These are phyloP conservation scores for Caloenas nicobarica DNA, from an alignment of 2,113 vertebrate genomes.

Conservation along the genomic window DNA sequence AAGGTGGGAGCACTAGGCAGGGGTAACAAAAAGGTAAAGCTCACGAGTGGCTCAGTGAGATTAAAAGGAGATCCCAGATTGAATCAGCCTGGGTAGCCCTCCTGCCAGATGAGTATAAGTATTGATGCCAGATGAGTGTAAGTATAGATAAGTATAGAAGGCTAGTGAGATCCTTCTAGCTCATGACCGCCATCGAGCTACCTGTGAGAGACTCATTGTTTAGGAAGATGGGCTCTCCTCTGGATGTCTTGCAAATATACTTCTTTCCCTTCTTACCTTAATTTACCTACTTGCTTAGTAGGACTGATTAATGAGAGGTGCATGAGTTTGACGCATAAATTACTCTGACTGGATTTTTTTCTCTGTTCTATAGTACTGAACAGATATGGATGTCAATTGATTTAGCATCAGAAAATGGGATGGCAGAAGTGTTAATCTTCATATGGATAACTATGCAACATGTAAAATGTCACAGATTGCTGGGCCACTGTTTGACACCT, in stretches of 20 bases:
- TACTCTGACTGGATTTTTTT: background rate
- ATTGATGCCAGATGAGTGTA: rapidly evolving
- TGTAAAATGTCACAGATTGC: background rate
- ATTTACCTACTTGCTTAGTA: background rate
- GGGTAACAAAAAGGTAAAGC: background rate
- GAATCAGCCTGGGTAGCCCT: background rate
- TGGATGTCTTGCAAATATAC: background rate
- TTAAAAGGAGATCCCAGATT: background rate
- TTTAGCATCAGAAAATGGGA: background rate
- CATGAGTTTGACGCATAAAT: background rate
- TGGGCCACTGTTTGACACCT: background rate
- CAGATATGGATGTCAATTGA: background rate
- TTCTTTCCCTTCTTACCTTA: background rate
- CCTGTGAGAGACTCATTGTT: background rate
- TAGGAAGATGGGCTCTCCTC: background rate
- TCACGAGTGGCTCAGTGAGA: background rate
- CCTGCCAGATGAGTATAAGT: rapidly evolving
- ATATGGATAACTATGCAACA: background rate
- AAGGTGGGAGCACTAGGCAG: background rate
- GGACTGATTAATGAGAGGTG: background rate
- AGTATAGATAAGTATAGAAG: background rate
- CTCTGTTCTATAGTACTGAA: background rate
- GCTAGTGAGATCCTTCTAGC: background rate
- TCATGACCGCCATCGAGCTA: background rate
- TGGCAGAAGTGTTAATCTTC: background rate